Base-by-base conservation (phyloP, 2,797 vertebrate species). In the Alfaro cultratus region DNA sequence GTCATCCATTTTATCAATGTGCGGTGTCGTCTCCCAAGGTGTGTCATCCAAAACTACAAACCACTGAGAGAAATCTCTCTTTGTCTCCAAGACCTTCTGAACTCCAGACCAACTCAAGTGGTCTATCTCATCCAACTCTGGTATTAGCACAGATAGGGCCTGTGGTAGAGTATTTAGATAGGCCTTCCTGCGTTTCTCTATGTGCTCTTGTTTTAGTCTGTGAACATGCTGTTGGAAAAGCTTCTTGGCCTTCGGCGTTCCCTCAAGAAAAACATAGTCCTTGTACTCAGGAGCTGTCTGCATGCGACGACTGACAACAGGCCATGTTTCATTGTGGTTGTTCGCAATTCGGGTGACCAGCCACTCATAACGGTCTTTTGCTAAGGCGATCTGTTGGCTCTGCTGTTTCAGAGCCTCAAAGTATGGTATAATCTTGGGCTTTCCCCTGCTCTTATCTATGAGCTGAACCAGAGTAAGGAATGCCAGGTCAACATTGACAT, bases 391-490 rank as follows among this genome's bases (percentile, higher is more conserved):
- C 91, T 99, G 98, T 83, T 99, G 98, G 88, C 98, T 99, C 89
- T 99, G 98, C 87, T 99, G 99, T 89, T 99, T 99, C 71, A 99
- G 89, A 0, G 99, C 97, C 89, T 99, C 99, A 78, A 97, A 99
- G 92, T 99, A 99, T 15, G 98, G 98, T 81, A 99, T 96, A 88
- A 99, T 99, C 91, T 99, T 99, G 9, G 97, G 96, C 83, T 99
- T 99, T 2, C 98, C 98, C 34, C 97, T 94, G 91, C 97, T 95
- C 79, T 96, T 97, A 82, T 99, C 99, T 23, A 99, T 95, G 82
- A 99, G 94, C 91, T 99, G 99, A 94, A 98, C 96, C 84, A 99
- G 88, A 46, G 98, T 98, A 91, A 98, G 87, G 89, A 99, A 99
- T 5, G 99, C 98, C 93, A 98, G 87, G 75, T 99, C 99, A n/a